Evolutionary conservation across 2,113 vertebrate genomes (phyloP).

Genomic region (Buteo buteo): DNA sequence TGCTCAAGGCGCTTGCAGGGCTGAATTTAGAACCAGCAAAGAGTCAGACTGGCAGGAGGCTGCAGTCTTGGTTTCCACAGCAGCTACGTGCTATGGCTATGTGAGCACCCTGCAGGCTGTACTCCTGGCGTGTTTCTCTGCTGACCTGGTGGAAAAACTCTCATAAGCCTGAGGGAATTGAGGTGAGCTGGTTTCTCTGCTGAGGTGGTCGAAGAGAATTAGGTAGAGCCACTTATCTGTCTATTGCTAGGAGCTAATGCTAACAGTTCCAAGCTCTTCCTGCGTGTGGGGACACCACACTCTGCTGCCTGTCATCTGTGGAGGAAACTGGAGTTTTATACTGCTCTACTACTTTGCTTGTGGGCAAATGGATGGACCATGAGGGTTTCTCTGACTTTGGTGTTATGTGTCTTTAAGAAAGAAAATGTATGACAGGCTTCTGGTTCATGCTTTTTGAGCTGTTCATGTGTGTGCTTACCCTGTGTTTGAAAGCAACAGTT

Average conservation of each 20-base stretch:
- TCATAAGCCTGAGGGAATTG: not conserved
- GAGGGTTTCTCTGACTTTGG: not conserved
- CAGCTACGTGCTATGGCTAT: not conserved
- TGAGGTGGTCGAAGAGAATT: not conserved
- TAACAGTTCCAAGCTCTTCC: not conserved
- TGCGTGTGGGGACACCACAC: rapidly evolving
- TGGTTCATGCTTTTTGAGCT: not conserved
- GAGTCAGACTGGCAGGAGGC: not conserved
- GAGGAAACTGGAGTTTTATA: not conserved
- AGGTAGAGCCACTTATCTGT: not conserved
- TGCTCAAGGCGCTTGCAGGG: not conserved
- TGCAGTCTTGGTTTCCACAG: not conserved
- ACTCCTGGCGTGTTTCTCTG: not conserved
- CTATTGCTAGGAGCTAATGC: not conserved
- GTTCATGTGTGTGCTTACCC: not conserved
- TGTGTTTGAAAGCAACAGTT: not conserved
- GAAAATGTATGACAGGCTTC: not conserved
- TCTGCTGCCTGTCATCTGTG: not conserved
- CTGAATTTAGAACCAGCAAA: not conserved
- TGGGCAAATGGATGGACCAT: not conserved
- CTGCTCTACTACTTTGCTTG: not conserved
- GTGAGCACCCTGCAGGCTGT: not conserved
- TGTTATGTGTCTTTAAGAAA: not conserved
- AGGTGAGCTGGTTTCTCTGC: not conserved
- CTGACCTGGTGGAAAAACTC: not conserved